Percentiles rank a stretch among this genome's conserved stretches.
Evolutionary conservation across 2,797 vertebrate genomes (phyloP).

Genomic region (Periparus ater): DNA sequence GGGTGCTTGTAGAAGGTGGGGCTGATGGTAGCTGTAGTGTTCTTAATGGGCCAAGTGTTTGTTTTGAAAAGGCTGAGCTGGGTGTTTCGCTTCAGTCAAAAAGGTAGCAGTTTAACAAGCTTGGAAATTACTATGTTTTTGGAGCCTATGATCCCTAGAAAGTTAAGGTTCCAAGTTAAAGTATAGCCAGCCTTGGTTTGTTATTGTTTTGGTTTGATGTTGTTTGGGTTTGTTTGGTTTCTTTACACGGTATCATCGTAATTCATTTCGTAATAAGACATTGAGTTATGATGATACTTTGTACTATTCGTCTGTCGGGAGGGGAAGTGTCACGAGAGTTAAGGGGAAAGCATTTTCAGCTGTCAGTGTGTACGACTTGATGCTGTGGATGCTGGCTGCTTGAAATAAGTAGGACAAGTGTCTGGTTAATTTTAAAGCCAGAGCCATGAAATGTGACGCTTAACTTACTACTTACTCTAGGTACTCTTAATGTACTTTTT

Average conservation of each 20-base stretch:
- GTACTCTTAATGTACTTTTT: neutral
- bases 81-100: neutral
- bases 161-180: neutral
- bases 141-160: rapidly evolving
- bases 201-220: neutral
- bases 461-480: neutral
- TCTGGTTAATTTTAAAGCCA: neutral
- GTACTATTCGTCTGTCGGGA: neutral
- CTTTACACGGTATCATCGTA: rapidly evolving
- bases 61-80: neutral
- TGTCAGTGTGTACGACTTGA: rapidly evolving
- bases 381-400: neutral
- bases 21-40: rapidly evolving
- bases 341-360: rapidly evolving
- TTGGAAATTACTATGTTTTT: neutral
- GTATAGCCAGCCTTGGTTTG: rapidly evolving
- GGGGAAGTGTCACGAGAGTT: neutral
- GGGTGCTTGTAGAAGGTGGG: neutral
- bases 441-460: neutral
- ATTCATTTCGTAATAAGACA: rapidly evolving
- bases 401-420: neutral
- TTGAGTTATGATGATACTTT: neutral
- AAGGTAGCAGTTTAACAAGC: rapidly evolving
- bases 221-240: too few species aligned
- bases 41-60: too few species aligned